Percentiles rank a stretch among this genome's conserved stretches.
phyloP scores from a whole-genome alignment of 2,113 vertebrate genomes.

The Odocoileus hemionus region DNA sequence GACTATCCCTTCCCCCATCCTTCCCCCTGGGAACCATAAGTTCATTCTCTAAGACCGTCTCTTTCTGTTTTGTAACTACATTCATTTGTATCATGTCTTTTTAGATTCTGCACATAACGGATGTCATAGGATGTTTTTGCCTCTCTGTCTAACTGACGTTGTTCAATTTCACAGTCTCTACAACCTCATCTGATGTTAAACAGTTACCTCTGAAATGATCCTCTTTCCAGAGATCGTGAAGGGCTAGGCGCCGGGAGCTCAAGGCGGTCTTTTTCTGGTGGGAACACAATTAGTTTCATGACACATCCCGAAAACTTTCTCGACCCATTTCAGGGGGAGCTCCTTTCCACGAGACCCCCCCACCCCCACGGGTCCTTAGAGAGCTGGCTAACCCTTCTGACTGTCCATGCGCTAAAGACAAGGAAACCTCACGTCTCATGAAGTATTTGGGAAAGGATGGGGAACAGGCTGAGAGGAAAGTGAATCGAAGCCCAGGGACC shows the following conservation, averaged over 20 bases:
- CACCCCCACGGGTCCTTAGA: background rate
- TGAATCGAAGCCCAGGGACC: fast-evolving
- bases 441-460: no score
- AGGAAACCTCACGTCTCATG: fast-evolving
- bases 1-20: fast-evolving
- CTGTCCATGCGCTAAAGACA: fast-evolving
- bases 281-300: fast-evolving
- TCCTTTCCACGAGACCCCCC: fast-evolving
- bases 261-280: background rate
- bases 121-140: background rate
- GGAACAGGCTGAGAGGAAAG: fast-evolving
- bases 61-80: background rate
- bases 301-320: background rate
- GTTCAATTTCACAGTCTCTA: background rate
- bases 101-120: background rate
- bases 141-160: background rate
- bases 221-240: no score
- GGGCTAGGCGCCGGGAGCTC: background rate
- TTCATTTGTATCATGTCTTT: background rate
- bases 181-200: background rate
- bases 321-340: background rate
- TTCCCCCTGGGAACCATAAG: fast-evolving
- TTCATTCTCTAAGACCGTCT: fast-evolving
- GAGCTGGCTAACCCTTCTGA: background rate
- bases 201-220: no score